Conservation (phyloP, 2,888 invertebrate genomes). For the Troilus luridus region DNA sequence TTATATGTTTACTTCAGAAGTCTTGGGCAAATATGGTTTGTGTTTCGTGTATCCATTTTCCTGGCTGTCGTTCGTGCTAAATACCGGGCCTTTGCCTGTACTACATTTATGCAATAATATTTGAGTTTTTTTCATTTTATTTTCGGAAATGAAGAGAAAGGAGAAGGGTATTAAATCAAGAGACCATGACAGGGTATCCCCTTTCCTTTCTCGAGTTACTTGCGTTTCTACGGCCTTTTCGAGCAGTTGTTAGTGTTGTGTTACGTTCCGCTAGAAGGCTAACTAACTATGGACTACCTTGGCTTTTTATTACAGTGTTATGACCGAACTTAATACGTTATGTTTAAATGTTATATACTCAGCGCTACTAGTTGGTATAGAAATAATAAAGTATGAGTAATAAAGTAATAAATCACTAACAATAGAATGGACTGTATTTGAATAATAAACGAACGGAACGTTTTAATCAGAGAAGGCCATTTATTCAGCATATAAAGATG, state of each 20-base stretch:
- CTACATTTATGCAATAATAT: not conserved
- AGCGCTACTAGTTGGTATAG: too few species aligned
- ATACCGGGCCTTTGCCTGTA: not conserved
- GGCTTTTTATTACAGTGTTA: not conserved
- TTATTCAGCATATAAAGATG: too few species aligned
- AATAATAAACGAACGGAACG: not conserved
- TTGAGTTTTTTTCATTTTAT: not conserved
- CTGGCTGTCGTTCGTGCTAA: too few species aligned
- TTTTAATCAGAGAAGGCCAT: too few species aligned
- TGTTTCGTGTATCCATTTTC: too few species aligned
- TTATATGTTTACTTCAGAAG: too few species aligned
- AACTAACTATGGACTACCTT: not conserved
- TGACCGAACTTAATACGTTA: not conserved
- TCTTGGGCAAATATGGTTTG: too few species aligned
- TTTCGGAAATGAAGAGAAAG: constrained; percentile 6
- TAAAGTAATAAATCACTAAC: too few species aligned
- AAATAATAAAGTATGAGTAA: too few species aligned
- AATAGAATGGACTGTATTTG: not conserved
- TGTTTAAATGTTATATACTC: not conserved
- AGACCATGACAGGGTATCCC: constrained; percentile 26
- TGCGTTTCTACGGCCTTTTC: constrained; percentile 8
- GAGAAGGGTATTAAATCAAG: constrained; percentile 22
- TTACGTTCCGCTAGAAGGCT: constrained; percentile 13
- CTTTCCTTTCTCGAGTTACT: constrained; percentile 14
- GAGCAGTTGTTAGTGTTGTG: not conserved